Base-by-base conservation (phyloP, 1,140 invertebrate genomes). In the Akabosia matsudoensis region DNA sequence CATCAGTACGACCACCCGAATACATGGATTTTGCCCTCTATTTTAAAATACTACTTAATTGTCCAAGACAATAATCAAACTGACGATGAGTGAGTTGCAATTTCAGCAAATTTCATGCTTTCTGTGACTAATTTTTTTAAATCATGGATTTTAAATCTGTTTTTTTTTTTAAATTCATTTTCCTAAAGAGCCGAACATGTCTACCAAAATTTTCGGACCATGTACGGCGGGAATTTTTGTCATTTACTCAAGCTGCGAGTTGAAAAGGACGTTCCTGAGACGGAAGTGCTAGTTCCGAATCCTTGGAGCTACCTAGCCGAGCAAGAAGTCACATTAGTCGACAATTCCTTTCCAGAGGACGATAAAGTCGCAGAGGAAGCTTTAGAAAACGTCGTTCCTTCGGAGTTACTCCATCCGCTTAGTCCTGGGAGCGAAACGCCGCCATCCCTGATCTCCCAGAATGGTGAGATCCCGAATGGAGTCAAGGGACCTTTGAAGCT, bases 171-270 rank as follows among this genome's bases (percentile, higher is more conserved):
- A 77, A 78, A 54, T 71, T 75, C 13, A 33, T 54, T 45, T 81
- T 79, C 82, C 87, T 86, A 76, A 83, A 96, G 93, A 83, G 92
- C 94, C 74, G 91, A 94, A 84, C 87, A 90, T 81, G 86, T 91
- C 70, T 96, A 92, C 87, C 91, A 93, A 83, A 89, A 89, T 77
- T 89, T 97, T 84, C 95, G 95, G 85, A 90, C 90, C 61, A 90
- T 91, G 30, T 97, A 95, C 86, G 95, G 94, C 31, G 88, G 88
- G 34, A 88, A 90, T 77, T 92, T 92, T 83, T 97, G 94, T 85
- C 95, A 96, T 84, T 86, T 97, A 80, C 86, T 98, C 33, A 90
- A 84, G 93, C 97, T 74, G 97, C 97, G 85, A 96, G 95, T 4
- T 88, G 91, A 61, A 82, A 84, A 37, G 88, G 61, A 67, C 3